Evolutionary conservation across 1,140 invertebrate genomes (phyloP).

Genomic region (Amphibalanus amphitrite): DNA sequence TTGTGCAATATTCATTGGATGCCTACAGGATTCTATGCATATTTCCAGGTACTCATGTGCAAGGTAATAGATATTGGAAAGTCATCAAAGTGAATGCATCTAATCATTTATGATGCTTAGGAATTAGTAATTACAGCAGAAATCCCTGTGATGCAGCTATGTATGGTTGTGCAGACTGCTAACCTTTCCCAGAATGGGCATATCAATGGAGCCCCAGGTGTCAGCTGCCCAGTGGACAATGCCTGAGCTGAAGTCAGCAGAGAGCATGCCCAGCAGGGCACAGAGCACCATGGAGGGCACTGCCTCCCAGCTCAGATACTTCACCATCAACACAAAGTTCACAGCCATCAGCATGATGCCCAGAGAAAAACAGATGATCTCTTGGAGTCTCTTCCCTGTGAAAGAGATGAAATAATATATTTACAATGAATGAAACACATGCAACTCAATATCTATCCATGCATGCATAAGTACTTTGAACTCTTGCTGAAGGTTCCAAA

Average conservation of each 20-base stretch:
- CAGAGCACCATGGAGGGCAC: constrained; percentile 52
- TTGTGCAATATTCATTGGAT: too few species aligned
- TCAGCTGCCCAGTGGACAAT: constrained; percentile 97
- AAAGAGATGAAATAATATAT: too few species aligned
- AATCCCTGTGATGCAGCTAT: background rate
- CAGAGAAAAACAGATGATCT: constrained; percentile 69
- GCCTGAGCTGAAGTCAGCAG: constrained; percentile 90
- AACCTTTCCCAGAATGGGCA: constrained; percentile 75
- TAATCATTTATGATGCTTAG: background rate
- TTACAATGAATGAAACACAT: too few species aligned
- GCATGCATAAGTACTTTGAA: too few species aligned
- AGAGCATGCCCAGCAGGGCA: constrained; percentile 74
- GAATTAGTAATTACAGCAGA: background rate
- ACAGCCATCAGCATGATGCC: constrained; percentile 64
- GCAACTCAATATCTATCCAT: too few species aligned
- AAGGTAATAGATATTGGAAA: too few species aligned
- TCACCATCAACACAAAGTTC: constrained; percentile 50
- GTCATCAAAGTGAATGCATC: too few species aligned
- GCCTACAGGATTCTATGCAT: too few species aligned
- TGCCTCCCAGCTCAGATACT: constrained; percentile 51
- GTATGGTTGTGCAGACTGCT: too few species aligned
- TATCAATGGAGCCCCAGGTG: constrained; percentile 88
- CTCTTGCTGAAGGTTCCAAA: too few species aligned
- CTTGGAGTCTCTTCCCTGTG: constrained; percentile 82
- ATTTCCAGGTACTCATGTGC: too few species aligned